Percentiles rank a stretch among this genome's conserved stretches.
Evolutionary conservation across 2,888 invertebrate species (phyloP).

Genomic region (Drosophila diplacantha): DNA sequence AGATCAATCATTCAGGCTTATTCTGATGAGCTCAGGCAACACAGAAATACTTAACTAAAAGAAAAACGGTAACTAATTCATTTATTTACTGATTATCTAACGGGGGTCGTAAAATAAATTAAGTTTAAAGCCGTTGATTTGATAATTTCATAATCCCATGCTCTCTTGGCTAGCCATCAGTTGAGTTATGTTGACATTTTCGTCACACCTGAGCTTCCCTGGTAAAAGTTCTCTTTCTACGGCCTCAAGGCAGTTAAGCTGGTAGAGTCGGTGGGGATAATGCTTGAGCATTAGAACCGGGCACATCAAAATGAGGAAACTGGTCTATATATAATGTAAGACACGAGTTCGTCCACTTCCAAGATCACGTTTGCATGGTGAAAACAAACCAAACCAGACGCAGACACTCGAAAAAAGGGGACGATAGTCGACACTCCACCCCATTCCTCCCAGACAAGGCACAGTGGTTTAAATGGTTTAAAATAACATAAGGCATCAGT

Average conservation of each 20-base stretch:
- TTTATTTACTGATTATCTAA: conserved; percentile 1
- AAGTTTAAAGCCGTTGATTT: conserved; percentile 17
- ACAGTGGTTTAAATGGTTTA: neutral
- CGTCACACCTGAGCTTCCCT: conserved; percentile 33
- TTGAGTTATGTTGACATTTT: conserved; percentile 25
- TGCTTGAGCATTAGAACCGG: conserved; percentile 47
- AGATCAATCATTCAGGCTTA: neutral
- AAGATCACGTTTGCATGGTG: conserved; percentile 46
- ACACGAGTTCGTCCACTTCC: conserved; percentile 48
- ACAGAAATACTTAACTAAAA: neutral
- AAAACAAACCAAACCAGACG: conserved; percentile 57
- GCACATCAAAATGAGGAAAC: conserved; percentile 53
- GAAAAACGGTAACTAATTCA: neutral
- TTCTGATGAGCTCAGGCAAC: neutral
- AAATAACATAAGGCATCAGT: neutral
- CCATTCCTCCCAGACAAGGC: neutral
- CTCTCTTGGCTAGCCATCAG: conserved; percentile 9
- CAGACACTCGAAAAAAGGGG: conserved; percentile 42
- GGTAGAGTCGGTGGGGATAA: conserved; percentile 14
- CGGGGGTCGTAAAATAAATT: neutral
- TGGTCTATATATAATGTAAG: conserved; percentile 55
- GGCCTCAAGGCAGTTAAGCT: conserved; percentile 45
- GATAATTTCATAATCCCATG: conserved; percentile 21
- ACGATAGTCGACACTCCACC: conserved; percentile 28
- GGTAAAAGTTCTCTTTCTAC: conserved; percentile 9